Percentiles rank a stretch among this genome's conserved stretches.
phyloP scores from a whole-genome alignment of 2,888 invertebrate species.

The Agapetus fuscipes region DNA sequence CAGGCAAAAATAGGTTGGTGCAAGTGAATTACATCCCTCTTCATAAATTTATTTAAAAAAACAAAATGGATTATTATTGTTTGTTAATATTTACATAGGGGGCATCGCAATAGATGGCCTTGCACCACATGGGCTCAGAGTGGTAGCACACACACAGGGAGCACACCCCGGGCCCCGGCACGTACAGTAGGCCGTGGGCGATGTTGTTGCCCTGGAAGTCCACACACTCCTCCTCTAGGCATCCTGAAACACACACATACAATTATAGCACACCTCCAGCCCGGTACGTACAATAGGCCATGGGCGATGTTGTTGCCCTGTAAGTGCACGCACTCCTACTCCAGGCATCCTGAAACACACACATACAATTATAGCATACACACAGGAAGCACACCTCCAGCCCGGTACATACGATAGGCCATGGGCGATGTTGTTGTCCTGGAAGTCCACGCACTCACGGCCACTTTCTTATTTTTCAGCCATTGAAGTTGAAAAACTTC shows the following conservation, averaged over 20 bases:
- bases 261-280: too few relatives aligned
- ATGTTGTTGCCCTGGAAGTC: conserved; percentile 76
- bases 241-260: conserved; percentile 45
- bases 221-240: conserved; percentile 67
- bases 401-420: conserved; percentile 77
- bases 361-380: conserved; percentile 80
- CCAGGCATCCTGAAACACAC: conserved; percentile 48
- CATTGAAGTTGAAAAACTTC: too few relatives aligned
- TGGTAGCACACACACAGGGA: conserved; percentile 81
- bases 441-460: conserved; percentile 79
- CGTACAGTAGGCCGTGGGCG: conserved; percentile 69
- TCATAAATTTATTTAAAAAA: too few relatives aligned
- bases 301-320: conserved; percentile 69
- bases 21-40: too few relatives aligned
- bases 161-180: conserved; percentile 77
- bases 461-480: too few relatives aligned
- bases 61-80: too few relatives aligned
- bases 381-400: conserved; percentile 77
- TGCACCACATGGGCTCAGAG: conserved; percentile 78
- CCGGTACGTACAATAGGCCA: conserved; percentile 72
- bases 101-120: conserved; percentile 78
- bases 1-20: too few relatives aligned
- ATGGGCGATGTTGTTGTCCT: conserved; percentile 67
- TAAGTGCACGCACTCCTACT: conserved; percentile 77
- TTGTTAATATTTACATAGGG: conserved; percentile 77